Conservation (phyloP, 2,888 invertebrate genomes). For the Keiferia lycopersicella region DNA sequence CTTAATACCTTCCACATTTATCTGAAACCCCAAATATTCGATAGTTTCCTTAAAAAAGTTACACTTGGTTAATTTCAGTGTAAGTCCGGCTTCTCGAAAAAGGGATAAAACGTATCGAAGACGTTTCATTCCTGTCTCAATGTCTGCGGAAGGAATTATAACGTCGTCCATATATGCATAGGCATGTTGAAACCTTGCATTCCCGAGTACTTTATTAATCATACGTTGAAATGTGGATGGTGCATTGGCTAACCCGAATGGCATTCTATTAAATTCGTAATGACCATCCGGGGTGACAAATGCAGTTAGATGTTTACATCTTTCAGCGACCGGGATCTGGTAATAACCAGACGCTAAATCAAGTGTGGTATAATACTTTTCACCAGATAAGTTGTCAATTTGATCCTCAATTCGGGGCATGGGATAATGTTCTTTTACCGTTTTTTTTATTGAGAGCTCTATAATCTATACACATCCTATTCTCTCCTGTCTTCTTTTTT, state of each 20-base stretch:
- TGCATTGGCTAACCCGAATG: slow-evolving; percentile 32
- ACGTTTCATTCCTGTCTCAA: slow-evolving; percentile 26
- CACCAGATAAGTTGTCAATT: slow-evolving; percentile 29
- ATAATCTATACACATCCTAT: slow-evolving; percentile 35
- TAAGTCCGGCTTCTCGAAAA: slow-evolving; percentile 27
- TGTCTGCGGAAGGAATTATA: slow-evolving; percentile 27
- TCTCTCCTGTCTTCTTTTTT: slow-evolving; percentile 32
- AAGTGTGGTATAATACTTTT: slow-evolving; percentile 28
- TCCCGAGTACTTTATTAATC: slow-evolving; percentile 24
- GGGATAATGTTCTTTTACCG: slow-evolving; percentile 32
- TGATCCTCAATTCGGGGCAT: slow-evolving; percentile 35
- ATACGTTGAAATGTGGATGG: slow-evolving; percentile 30
- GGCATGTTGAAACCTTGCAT: slow-evolving; percentile 24
- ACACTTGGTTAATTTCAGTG: slow-evolving; percentile 33
- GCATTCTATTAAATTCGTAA: slow-evolving; percentile 32
- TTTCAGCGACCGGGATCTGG: slow-evolving; percentile 38
- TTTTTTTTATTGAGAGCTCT: slow-evolving; percentile 29
- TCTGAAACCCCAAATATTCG: slow-evolving; percentile 33
- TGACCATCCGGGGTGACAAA: slow-evolving; percentile 30
- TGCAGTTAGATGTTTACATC: slow-evolving; percentile 30
- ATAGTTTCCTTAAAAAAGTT: slow-evolving; percentile 29
- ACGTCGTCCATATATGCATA: slow-evolving; percentile 34
- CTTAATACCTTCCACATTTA: slow-evolving; percentile 32
- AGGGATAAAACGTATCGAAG: slow-evolving; percentile 19
- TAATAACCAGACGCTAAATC: slow-evolving; percentile 28